Base-by-base conservation (phyloP, 2,888 invertebrate genomes). In the Drosophila putrida region DNA sequence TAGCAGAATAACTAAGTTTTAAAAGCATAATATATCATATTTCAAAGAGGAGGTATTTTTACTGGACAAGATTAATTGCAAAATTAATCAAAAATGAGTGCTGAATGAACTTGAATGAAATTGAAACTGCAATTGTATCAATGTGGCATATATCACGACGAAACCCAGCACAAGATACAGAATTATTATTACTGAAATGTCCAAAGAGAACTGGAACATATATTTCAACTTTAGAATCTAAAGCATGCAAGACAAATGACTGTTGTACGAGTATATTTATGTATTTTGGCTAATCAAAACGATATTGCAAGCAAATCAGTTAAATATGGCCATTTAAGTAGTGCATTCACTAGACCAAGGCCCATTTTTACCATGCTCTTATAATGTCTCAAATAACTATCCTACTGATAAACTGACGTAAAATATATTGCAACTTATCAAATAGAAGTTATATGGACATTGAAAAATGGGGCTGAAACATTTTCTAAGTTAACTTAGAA, bases 41-140 rank as follows among this genome's bases (percentile, higher is more conserved):
- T 31, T 25, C 33, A n/a, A 39, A 20, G 9, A 20, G 33, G n/a
- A 41, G 54, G 33, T 54, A 31, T 33, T 54, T 20, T 4, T 13
- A 10, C 54, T 35, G 20, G 33, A 5, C 31, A n/a, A 41, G 54
- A 54, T 55, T 55, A 33, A 55, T 55, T 33, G 54, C 43, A 4
- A 35, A 41, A 20, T 8, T 31, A 15, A 31, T 39, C 11, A 4
- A 31, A 41, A 54, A 25, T 10, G 25, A 41, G n/a, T 41, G 41
- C 13, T 11, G 31, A 41, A 39, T 39, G 53, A 41, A 41, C 41
- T 41, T 54, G 41, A 54, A 33, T 41, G 41, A 54, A 54, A 20
- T 39, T 28, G 20, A 41, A 41, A n/a, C 3, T 53, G 39, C 6
- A 28, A 13, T 15, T 28, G 38, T 8, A 15, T 15, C 10, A 36